Conservation (phyloP, 2,888 invertebrate genomes). For the Drosophila peninsularis region DNA sequence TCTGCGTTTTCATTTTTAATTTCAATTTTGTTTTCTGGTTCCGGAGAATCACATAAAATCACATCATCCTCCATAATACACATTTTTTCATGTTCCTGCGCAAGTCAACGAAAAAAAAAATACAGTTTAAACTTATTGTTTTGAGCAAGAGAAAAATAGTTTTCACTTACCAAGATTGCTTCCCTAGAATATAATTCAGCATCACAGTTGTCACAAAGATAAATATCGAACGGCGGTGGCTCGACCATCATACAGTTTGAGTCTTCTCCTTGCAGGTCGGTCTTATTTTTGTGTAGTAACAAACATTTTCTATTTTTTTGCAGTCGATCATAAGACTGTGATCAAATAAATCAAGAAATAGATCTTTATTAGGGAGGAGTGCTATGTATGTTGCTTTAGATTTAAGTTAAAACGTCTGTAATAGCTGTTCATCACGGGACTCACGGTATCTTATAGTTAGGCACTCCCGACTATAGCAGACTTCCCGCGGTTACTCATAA, state of each 20-base stretch:
- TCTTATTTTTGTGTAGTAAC: constrained; percentile 84
- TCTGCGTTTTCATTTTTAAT: constrained; percentile 78
- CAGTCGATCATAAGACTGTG: constrained; percentile 84
- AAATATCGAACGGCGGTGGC: constrained; percentile 88
- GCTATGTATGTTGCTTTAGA: no score
- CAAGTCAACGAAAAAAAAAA: constrained; percentile 32
- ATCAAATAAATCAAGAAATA: constrained; percentile 20
- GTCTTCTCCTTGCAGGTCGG: constrained; percentile 71
- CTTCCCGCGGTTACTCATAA: no score
- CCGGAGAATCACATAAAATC: constrained; percentile 85
- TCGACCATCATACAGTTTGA: constrained; percentile 86
- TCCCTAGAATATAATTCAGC: constrained; percentile 88
- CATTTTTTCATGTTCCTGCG: constrained; percentile 85
- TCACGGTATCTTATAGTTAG: background rate
- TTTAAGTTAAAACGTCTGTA: no score
- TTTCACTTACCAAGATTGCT: constrained; percentile 85
- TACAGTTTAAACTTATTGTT: no score
- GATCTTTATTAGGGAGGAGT: background rate
- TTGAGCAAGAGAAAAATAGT: background rate
- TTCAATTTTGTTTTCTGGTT: constrained; percentile 68
- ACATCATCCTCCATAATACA: constrained; percentile 84
- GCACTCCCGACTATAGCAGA: background rate
- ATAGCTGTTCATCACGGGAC: background rate
- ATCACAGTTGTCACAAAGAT: constrained; percentile 91
- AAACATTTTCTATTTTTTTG: constrained; percentile 85